Conservation (phyloP, 2,113 vertebrate species). For the Tenrec ecaudatus region DNA sequence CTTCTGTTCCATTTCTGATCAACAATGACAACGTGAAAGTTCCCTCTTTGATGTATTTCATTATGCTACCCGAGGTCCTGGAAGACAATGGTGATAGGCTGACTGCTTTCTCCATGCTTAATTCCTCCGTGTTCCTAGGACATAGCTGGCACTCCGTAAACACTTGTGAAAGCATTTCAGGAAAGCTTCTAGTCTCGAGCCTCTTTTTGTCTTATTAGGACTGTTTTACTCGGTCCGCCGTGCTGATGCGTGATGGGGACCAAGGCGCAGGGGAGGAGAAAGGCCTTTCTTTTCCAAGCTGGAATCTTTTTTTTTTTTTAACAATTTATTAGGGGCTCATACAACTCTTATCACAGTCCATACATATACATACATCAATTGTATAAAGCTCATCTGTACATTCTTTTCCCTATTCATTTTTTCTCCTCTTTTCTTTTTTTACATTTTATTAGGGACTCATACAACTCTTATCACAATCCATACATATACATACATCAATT, state of each 20-base stretch:
- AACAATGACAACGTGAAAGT: neutral
- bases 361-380: too few relatives aligned
- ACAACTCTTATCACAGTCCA: too few relatives aligned
- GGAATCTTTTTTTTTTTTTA: neutral
- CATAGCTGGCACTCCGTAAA: neutral
- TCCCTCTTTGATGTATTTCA: neutral
- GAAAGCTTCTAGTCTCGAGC: neutral
- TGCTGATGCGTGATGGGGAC: neutral
- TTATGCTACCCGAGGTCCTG: neutral
- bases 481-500: too few relatives aligned
- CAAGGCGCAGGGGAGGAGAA: neutral
- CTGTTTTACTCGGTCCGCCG: neutral
- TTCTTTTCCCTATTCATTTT: too few relatives aligned
- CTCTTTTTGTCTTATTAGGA: conserved; percentile 10
- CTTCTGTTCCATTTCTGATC: neutral
- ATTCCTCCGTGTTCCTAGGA: neutral
- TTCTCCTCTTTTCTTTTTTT: too few relatives aligned
- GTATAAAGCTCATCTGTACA: too few relatives aligned
- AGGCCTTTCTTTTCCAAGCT: conserved; percentile 39
- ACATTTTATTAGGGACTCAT: too few relatives aligned
- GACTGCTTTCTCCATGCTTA: neutral
- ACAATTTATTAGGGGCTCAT: too few relatives aligned
- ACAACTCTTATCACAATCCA: too few relatives aligned
- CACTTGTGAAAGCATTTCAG: neutral
- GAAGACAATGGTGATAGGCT: neutral